phyloP scores from a whole-genome alignment of 92 coral and sea anemone species.

The Paramuricea clavata region DNA sequence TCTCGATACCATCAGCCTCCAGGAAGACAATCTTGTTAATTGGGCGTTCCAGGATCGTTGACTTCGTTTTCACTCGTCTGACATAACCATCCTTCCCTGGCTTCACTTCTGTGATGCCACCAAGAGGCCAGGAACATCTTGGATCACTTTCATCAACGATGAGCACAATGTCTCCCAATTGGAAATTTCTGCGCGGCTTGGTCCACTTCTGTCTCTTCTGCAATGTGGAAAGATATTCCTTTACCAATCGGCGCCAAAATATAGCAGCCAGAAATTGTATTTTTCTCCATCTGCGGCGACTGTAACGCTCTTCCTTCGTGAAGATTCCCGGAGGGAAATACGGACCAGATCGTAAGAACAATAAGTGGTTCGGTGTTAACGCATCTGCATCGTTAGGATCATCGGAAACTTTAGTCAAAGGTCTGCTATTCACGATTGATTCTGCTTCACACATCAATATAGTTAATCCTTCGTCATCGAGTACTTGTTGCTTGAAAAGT shows the following conservation, averaged over 20 bases:
- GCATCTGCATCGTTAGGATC: conserved; percentile 61
- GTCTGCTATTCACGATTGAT: conserved; percentile 62
- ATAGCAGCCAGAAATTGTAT: neutral
- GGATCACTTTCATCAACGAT: neutral
- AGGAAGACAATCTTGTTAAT: too few species aligned
- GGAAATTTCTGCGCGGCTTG: neutral
- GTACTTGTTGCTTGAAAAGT: conserved; percentile 42
- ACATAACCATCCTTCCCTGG: neutral
- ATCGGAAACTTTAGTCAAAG: conserved; percentile 45
- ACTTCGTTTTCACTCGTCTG: conserved; percentile 27
- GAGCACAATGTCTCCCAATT: conserved; percentile 5
- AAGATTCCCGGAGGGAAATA: conserved; percentile 58
- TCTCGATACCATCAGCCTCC: too few species aligned
- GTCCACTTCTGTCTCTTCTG: too few species aligned
- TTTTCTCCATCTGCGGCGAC: conserved; percentile 57
- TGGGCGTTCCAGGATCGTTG: conserved; percentile 39
- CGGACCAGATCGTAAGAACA: conserved; percentile 36
- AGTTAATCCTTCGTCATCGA: conserved; percentile 55
- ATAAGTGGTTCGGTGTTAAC: conserved; percentile 12
- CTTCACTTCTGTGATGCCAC: neutral
- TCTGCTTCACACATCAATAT: conserved; percentile 57
- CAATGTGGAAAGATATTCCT: conserved; percentile 37
- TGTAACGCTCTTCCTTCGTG: conserved; percentile 31
- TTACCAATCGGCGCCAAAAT: conserved; percentile 60
- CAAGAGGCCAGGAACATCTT: conserved; percentile 1